These are phyloP conservation scores for Labeo rohita DNA, from an alignment of 2,113 vertebrate species.

Conservation along the genomic window DNA sequence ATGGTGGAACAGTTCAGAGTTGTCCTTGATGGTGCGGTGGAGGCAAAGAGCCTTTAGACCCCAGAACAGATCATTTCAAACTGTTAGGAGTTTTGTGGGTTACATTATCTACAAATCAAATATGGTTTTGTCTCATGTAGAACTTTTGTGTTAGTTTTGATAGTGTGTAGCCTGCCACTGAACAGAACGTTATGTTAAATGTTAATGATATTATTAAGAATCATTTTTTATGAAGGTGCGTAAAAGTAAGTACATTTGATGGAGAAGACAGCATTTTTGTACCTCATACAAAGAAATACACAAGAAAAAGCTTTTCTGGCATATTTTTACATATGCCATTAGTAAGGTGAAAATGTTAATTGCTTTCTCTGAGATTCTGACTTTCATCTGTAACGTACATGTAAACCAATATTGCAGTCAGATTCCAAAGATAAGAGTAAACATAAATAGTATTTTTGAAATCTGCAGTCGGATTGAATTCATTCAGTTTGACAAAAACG, in stretches of 20 bases:
- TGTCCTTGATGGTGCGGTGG: conserved; percentile 64
- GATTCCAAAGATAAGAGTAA: not conserved
- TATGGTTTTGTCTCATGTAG: not conserved
- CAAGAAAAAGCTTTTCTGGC: not conserved
- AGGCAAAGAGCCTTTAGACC: conserved; percentile 50
- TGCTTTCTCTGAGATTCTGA: too few species aligned
- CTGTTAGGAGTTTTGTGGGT: not conserved
- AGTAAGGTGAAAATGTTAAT: not conserved
- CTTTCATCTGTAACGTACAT: not conserved
- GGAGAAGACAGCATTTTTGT: not conserved
- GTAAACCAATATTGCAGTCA: not conserved
- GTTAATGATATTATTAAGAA: not conserved
- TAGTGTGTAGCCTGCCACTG: not conserved
- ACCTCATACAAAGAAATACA: not conserved
- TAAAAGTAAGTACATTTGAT: not conserved
- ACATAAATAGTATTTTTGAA: not conserved
- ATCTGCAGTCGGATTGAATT: not conserved
- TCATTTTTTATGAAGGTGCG: not conserved
- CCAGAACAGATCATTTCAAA: conserved; percentile 30
- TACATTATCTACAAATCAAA: not conserved
- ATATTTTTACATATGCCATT: not conserved
- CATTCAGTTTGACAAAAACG: not conserved
- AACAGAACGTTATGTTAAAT: not conserved
- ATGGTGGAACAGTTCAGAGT: conserved; percentile 56
- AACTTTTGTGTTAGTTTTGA: not conserved